Conservation (phyloP, 1,140 invertebrate species). For the Camponotus floridanus region DNA sequence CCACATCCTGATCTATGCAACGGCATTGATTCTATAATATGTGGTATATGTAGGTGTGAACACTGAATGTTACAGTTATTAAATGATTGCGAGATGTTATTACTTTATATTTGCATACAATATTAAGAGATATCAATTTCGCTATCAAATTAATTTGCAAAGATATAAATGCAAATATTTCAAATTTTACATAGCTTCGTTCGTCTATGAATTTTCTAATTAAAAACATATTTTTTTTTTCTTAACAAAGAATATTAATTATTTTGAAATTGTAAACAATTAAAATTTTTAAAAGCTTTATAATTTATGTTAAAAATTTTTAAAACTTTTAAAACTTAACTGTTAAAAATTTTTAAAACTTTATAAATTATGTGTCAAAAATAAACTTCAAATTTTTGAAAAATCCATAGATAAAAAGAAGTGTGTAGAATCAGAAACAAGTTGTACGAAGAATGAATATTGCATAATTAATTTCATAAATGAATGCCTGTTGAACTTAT, state of each 20-base stretch:
- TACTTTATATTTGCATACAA: constrained; percentile 3
- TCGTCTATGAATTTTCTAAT: not conserved
- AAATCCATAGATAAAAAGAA: not conserved
- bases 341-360: constrained; percentile 10
- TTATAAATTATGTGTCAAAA: not conserved
- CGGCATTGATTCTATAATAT: constrained; percentile 29
- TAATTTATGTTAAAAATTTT: not conserved
- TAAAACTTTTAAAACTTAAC: too few species aligned
- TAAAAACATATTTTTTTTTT: not conserved
- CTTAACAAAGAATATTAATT: not conserved
- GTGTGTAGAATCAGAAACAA: not conserved
- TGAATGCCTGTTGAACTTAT: not conserved
- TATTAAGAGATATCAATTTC: not conserved
- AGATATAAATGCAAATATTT: not conserved
- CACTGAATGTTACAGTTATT: constrained; percentile 21
- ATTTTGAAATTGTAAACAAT: not conserved
- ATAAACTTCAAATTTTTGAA: not conserved
- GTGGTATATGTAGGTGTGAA: constrained; percentile 39
- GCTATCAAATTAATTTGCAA: not conserved
- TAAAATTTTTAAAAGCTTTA: constrained; percentile 4
- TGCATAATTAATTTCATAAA: constrained; percentile 8
- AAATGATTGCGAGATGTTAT: constrained; percentile 14
- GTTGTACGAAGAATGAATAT: not conserved
- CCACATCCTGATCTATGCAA: constrained; percentile 10
- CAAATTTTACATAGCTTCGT: not conserved